phyloP scores from a whole-genome alignment of 2,113 vertebrate species.

The Prunella fulvescens region DNA sequence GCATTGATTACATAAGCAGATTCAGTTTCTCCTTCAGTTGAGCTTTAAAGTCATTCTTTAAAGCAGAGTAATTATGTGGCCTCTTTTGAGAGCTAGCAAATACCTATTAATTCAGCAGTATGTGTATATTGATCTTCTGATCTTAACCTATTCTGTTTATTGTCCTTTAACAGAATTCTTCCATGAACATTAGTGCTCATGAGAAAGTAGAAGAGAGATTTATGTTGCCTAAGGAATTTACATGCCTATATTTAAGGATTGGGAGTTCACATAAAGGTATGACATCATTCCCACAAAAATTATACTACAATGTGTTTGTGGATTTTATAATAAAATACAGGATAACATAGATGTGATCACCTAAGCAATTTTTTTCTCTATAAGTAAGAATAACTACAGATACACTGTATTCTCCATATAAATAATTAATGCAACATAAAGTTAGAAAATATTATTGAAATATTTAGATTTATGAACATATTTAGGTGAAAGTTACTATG shows the following conservation, averaged over 20 bases:
- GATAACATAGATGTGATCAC: background rate
- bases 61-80: conserved; percentile 17
- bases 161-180: conserved; percentile 48
- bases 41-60: conserved; percentile 39
- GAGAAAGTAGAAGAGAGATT: background rate
- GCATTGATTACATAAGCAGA: conserved; percentile 25
- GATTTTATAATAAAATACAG: background rate
- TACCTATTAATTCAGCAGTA: conserved; percentile 61
- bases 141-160: conserved; percentile 48
- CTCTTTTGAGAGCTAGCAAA: conserved; percentile 38
- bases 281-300: background rate
- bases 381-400: background rate
- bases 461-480: background rate
- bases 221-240: background rate
- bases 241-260: background rate
- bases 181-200: background rate
- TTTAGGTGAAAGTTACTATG: background rate
- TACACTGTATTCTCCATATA: background rate
- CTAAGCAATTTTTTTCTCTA: background rate
- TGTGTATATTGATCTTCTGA: conserved; percentile 53
- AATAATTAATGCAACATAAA: background rate
- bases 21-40: conserved; percentile 47
- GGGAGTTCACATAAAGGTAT: background rate
- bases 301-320: background rate
- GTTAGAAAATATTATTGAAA: background rate